phyloP scores from a whole-genome alignment of 2,113 vertebrate genomes.

The Rallus limicola region DNA sequence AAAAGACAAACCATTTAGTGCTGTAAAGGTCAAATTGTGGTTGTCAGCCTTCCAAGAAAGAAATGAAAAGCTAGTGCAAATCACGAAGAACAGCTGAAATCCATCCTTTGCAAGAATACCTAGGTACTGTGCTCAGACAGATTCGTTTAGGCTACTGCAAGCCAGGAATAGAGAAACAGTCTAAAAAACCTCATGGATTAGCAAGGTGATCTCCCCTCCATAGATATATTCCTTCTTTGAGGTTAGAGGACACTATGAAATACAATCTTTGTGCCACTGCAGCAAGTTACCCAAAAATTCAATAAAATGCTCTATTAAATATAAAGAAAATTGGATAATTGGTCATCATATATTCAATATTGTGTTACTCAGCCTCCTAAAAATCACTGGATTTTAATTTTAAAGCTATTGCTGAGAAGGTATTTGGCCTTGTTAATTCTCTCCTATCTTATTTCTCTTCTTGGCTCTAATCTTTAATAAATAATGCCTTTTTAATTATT shows the following conservation, averaged over 20 bases:
- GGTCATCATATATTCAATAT: neutral
- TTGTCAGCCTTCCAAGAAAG: neutral
- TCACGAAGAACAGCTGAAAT: neutral
- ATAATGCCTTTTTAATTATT: neutral
- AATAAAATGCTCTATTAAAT: neutral
- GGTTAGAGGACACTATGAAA: neutral
- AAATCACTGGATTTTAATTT: neutral
- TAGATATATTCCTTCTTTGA: neutral
- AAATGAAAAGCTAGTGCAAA: neutral
- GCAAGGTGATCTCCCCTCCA: neutral
- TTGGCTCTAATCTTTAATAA: neutral
- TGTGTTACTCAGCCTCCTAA: neutral
- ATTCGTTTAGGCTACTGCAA: neutral
- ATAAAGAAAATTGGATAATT: neutral
- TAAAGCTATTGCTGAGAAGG: neutral
- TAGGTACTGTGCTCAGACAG: neutral
- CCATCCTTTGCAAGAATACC: neutral
- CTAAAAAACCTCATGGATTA: neutral
- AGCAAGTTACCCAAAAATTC: neutral
- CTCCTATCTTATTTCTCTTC: neutral
- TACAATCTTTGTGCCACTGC: neutral
- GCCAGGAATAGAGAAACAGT: neutral
- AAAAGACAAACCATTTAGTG: conserved; percentile 8
- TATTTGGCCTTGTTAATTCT: neutral
- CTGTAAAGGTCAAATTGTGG: neutral